phyloP scores from a whole-genome alignment of 1,140 invertebrate species.

The Apolygus lucorum region DNA sequence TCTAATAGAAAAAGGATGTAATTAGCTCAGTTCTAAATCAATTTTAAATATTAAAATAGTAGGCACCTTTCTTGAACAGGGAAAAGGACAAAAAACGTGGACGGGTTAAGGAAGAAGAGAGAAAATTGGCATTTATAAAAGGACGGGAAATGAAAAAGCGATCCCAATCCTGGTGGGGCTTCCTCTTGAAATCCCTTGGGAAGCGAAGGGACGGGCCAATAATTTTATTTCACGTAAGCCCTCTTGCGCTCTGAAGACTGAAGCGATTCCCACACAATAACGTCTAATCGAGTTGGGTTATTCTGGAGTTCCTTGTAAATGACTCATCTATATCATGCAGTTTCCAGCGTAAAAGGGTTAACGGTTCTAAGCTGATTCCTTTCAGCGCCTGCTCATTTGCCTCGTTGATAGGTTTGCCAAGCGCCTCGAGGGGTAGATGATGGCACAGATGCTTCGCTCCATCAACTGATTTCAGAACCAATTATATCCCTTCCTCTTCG shows the following conservation, averaged over 20 bases:
- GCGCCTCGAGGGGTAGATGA: slow-evolving; percentile 5
- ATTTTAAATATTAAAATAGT: too few relatives aligned
- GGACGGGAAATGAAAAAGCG: not conserved
- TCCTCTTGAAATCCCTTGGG: not conserved
- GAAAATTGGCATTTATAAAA: not conserved
- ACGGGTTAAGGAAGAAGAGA: too few relatives aligned
- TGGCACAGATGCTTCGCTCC: slow-evolving; percentile 10
- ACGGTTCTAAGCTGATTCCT: slow-evolving; percentile 14
- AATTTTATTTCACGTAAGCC: slow-evolving; percentile 12
- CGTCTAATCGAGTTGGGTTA: slow-evolving; percentile 3
- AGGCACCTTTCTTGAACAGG: too few relatives aligned
- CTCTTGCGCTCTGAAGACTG: not conserved
- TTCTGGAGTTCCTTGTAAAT: slow-evolving; percentile 9
- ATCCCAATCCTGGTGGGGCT: not conserved
- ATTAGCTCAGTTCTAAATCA: too few relatives aligned
- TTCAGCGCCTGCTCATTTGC: not conserved
- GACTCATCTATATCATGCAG: slow-evolving; percentile 14
- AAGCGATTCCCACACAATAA: slow-evolving; percentile 13
- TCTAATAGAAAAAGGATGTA: too few relatives aligned
- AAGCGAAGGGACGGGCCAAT: not conserved
- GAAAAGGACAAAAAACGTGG: too few relatives aligned
- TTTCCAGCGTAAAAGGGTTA: slow-evolving; percentile 3
- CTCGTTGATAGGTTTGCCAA: slow-evolving; percentile 11
- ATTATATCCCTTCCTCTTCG: not conserved
- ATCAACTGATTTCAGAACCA: slow-evolving; percentile 12